A percentile compares a stretch with the other conserved stretches of the same genome.
Conservation (phyloP, 2,113 vertebrate genomes). For the Phrynosoma platyrhinos region DNA sequence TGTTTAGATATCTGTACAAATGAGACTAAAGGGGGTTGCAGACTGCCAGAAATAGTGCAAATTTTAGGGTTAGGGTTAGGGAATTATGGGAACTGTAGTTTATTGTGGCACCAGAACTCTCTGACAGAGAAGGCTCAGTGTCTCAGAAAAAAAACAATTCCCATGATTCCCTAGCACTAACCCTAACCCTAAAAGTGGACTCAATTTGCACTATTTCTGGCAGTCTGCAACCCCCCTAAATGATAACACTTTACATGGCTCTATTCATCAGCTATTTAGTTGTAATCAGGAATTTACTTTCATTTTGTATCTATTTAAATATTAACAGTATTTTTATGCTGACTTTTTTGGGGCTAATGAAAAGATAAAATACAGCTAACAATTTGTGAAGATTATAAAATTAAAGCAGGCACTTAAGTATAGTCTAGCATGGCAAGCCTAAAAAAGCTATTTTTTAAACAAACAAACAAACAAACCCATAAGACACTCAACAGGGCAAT, state of each 20-base stretch:
- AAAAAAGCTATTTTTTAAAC: not conserved
- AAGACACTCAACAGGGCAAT: too few species aligned
- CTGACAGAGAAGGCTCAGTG: too few species aligned
- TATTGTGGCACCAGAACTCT: too few species aligned
- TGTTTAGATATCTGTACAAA: not conserved
- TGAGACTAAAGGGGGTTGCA: too few species aligned
- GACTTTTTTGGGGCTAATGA: not conserved
- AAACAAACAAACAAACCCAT: not conserved
- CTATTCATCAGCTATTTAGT: not conserved
- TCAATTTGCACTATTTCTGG: too few species aligned
- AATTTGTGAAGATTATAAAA: not conserved
- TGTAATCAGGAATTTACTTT: not conserved
- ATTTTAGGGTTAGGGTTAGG: too few species aligned
- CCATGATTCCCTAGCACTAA: too few species aligned
- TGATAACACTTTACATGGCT: not conserved
- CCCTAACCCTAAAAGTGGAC: too few species aligned
- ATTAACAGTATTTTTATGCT: not conserved
- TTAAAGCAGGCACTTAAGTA: not conserved
- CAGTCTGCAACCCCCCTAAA: too few species aligned
- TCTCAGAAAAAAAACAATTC: too few species aligned
- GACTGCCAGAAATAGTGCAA: too few species aligned
- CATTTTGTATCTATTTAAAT: not conserved
- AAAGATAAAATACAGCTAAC: not conserved
- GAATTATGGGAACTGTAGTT: too few species aligned
- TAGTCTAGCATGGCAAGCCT: not conserved